These are phyloP conservation scores for Lophius piscatorius DNA, from an alignment of 2,113 vertebrate genomes.

Conservation along the genomic window DNA sequence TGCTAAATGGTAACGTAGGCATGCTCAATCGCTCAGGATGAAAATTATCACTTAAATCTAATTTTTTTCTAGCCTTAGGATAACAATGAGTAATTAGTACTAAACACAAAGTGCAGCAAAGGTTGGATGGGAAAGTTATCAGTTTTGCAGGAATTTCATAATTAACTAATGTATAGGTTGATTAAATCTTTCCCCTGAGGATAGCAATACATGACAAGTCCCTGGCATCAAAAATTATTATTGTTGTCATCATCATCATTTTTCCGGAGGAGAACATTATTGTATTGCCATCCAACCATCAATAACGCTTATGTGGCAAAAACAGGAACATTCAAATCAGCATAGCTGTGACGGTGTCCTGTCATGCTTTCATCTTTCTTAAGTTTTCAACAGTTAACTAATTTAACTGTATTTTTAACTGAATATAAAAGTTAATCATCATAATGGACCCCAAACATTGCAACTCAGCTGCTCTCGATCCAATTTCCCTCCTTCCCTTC, in stretches of 20 bases:
- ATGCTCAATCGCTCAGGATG: too few relatives aligned
- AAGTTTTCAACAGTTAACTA: slow-evolving; percentile 28
- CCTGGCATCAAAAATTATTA: background rate
- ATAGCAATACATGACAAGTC: background rate
- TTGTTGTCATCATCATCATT: background rate
- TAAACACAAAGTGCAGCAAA: too few relatives aligned
- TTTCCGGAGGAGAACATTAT: background rate
- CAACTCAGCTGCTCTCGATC: slow-evolving; percentile 53
- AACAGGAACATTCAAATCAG: too few relatives aligned
- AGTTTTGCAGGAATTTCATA: background rate
- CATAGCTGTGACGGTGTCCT: too few relatives aligned
- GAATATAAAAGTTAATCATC: slow-evolving; percentile 26
- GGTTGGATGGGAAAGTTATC: background rate
- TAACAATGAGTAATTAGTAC: too few relatives aligned
- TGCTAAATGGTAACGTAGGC: too few relatives aligned
- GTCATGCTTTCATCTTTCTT: background rate
- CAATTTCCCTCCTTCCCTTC: slow-evolving; percentile 22
- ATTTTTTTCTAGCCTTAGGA: too few relatives aligned
- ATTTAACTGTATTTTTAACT: slow-evolving; percentile 30
- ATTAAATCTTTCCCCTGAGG: background rate
- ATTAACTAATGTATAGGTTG: too few relatives aligned
- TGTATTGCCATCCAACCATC: background rate
- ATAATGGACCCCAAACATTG: slow-evolving; percentile 45
- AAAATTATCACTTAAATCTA: too few relatives aligned
- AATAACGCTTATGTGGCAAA: background rate